These are phyloP conservation scores for Caenorhabditis virilis DNA, from an alignment of 2,888 invertebrate species.

Conservation along the genomic window DNA sequence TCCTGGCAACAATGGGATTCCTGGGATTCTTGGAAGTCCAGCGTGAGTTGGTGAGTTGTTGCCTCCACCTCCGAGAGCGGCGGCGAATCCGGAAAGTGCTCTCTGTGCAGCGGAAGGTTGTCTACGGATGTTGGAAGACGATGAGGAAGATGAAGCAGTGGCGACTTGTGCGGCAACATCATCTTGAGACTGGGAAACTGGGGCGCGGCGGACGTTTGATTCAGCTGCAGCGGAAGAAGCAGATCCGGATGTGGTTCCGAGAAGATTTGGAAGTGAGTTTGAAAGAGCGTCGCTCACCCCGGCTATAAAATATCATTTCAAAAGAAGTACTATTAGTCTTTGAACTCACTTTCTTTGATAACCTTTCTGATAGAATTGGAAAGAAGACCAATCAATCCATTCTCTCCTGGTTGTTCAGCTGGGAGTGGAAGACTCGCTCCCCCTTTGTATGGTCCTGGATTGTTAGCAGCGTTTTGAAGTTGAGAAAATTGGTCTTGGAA, in stretches of 20 bases:
- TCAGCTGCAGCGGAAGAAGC: slow-evolving; percentile 28
- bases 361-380: slow-evolving; percentile 67
- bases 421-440: slow-evolving; percentile 58
- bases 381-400: slow-evolving; percentile 66
- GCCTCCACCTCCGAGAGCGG: slow-evolving; percentile 76
- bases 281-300: slow-evolving; percentile 67
- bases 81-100: slow-evolving; percentile 77
- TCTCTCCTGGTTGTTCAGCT: slow-evolving; percentile 67
- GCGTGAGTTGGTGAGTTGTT: slow-evolving; percentile 71
- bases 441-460: slow-evolving; percentile 59
- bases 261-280: slow-evolving; percentile 62
- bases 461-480: slow-evolving; percentile 54
- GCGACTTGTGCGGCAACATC: slow-evolving; percentile 39
- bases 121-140: slow-evolving; percentile 57
- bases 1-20: slow-evolving; percentile 67
- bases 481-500: slow-evolving; percentile 62
- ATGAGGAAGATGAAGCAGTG: slow-evolving; percentile 19
- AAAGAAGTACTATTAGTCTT: neutral
- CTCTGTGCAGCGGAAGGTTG: slow-evolving; percentile 65
- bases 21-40: slow-evolving; percentile 67
- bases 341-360: slow-evolving; percentile 64
- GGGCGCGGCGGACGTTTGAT: slow-evolving; percentile 22
- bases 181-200: slow-evolving; percentile 13
- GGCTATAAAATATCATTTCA: slow-evolving; percentile 42
- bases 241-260: slow-evolving; percentile 49